Evolutionary conservation across 2,113 vertebrate species (phyloP).

Genomic region (Salvelinus sp.): DNA sequence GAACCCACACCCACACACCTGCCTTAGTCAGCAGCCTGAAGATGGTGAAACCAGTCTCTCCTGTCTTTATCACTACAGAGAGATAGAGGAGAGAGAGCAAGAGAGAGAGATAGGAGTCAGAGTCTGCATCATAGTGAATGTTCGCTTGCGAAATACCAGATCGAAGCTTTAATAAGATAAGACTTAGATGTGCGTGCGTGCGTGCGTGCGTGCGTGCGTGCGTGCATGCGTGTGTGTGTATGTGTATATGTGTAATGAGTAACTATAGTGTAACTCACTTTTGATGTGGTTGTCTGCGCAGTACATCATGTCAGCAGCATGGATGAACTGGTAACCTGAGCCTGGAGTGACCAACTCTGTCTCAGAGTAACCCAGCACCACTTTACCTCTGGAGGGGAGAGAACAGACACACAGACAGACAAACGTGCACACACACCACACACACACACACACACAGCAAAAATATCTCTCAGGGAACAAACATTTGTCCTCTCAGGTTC

Average conservation of each 20-base stretch:
- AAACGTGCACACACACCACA: not conserved
- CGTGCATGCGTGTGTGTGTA: too few relatives aligned
- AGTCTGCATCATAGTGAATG: too few relatives aligned
- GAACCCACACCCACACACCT: constrained; percentile 80
- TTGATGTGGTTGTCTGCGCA: constrained; percentile 76
- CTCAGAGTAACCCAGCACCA: constrained; percentile 78
- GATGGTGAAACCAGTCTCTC: constrained; percentile 74
- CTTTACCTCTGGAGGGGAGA: constrained; percentile 60
- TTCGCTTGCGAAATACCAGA: too few relatives aligned
- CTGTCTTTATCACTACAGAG: constrained; percentile 78
- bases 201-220: too few relatives aligned
- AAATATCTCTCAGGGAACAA: not conserved
- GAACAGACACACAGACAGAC: not conserved
- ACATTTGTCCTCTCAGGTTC: not conserved
- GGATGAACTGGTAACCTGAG: constrained; percentile 82
- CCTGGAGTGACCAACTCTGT: constrained; percentile 71
- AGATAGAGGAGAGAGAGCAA: not conserved
- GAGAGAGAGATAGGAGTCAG: too few relatives aligned
- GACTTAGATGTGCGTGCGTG: not conserved
- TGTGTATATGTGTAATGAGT: not conserved
- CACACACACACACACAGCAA: not conserved
- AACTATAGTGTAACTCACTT: constrained; percentile 54
- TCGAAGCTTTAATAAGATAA: too few relatives aligned
- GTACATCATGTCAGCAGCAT: constrained; percentile 78
- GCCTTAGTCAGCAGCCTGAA: constrained; percentile 81